phyloP scores from a whole-genome alignment of 2,113 vertebrate species.

The Anthoscopus minutus region DNA sequence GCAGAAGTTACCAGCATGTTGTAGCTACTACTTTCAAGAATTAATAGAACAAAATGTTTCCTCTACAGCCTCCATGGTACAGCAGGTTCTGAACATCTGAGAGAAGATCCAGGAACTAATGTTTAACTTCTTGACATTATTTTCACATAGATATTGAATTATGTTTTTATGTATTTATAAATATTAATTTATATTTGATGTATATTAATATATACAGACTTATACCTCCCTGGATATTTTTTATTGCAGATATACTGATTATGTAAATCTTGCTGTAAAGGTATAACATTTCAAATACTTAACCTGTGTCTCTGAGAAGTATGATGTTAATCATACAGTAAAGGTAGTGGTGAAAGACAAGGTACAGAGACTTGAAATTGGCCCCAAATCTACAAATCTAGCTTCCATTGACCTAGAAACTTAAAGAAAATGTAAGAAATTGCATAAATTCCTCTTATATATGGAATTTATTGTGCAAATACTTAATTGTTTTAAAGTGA shows the following conservation, averaged over 20 bases:
- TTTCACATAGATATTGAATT: not conserved
- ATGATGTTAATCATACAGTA: not conserved
- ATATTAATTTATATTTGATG: not conserved
- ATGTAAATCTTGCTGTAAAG: not conserved
- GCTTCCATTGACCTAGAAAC: not conserved
- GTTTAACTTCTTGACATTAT: not conserved
- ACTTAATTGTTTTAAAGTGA: not conserved
- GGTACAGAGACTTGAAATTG: not conserved
- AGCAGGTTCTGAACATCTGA: not conserved
- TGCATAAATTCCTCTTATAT: not conserved
- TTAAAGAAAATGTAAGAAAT: not conserved
- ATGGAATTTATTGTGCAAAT: not conserved
- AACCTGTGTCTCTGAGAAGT: not conserved
- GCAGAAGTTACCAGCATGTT: not conserved
- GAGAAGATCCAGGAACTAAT: not conserved
- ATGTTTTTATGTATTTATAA: not conserved
- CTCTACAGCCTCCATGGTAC: not conserved
- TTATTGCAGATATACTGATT: not conserved
- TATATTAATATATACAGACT: not conserved
- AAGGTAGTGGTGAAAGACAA: not conserved
- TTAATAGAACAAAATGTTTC: not conserved
- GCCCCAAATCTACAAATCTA: not conserved
- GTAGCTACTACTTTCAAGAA: not conserved
- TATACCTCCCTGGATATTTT: not conserved
- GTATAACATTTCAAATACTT: not conserved